Percentiles rank a stretch among this genome's conserved stretches.
These are phyloP conservation scores for Pavo muticus DNA, from an alignment of 2,113 vertebrate species.

Conservation along the genomic window DNA sequence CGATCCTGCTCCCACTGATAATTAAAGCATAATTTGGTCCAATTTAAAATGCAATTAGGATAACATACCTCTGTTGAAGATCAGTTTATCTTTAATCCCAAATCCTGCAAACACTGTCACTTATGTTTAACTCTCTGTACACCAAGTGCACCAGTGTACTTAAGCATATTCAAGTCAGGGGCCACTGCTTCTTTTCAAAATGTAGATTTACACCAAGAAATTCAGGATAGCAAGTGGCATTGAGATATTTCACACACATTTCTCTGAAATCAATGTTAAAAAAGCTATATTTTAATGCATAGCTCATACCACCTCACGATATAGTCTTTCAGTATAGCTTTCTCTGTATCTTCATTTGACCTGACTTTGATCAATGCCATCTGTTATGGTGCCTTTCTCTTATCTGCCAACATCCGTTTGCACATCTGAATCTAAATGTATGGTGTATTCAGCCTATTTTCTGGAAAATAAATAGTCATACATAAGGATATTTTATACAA, in stretches of 20 bases:
- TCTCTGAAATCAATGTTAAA: neutral
- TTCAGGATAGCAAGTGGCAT: neutral
- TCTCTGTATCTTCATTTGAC: neutral
- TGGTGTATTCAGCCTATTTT: neutral
- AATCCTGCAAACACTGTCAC: neutral
- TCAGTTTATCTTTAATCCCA: constrained; percentile 11
- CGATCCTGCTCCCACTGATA: neutral
- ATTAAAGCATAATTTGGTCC: constrained; percentile 4
- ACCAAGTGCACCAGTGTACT: neutral
- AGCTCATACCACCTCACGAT: neutral
- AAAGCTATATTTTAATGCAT: neutral
- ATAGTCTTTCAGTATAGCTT: neutral
- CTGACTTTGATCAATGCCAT: neutral
- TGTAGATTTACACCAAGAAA: neutral
- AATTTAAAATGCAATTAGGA: constrained; percentile 22
- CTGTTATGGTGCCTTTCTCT: neutral
- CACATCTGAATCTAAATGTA: neutral
- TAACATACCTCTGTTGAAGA: neutral
- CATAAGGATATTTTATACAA: neutral
- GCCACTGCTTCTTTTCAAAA: neutral
- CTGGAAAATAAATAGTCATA: neutral
- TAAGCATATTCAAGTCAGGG: neutral
- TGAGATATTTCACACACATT: neutral
- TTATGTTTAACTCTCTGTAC: neutral
- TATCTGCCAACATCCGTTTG: neutral